Evolutionary conservation across 1,140 invertebrate species (phyloP).

Genomic region (Harpegnathos saltator): DNA sequence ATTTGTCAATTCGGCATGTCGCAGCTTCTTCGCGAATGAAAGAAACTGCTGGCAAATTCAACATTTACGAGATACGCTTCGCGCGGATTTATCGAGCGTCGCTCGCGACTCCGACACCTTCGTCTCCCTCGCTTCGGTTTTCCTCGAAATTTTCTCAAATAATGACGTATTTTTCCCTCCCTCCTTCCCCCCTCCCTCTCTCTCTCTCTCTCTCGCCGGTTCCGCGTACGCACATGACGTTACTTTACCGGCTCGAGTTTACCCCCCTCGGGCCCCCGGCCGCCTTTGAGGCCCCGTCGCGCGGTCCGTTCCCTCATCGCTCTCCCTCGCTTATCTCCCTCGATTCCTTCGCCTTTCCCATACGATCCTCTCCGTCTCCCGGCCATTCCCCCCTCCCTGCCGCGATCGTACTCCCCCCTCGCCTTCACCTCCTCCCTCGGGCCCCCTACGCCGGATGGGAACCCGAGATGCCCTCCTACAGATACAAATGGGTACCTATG

Average conservation of each 20-base stretch:
- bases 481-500: slow-evolving; percentile 85
- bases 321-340: slow-evolving; percentile 32
- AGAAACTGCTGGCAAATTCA: no score
- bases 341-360: slow-evolving; percentile 32
- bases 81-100: no score
- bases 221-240: slow-evolving; percentile 32
- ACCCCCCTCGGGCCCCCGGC: slow-evolving; percentile 6
- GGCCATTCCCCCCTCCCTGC: slow-evolving; percentile 25
- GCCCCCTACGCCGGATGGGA: slow-evolving; percentile 76
- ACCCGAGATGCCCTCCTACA: slow-evolving; percentile 84
- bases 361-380: slow-evolving; percentile 47
- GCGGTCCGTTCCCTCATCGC: slow-evolving; percentile 18
- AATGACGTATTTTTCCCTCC: not conserved
- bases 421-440: slow-evolving; percentile 15
- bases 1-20: no score
- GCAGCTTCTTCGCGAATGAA: no score
- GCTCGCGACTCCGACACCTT: no score
- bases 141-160: not conserved
- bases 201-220: not conserved
- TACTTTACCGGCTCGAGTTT: slow-evolving; percentile 26
- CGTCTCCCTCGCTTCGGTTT: no score
- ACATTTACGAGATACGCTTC: no score
- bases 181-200: no score
- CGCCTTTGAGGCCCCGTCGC: slow-evolving; percentile 34
- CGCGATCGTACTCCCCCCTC: not conserved